Evolutionary conservation across 2,113 vertebrate species (phyloP).

Genomic region (Lasiurus borealis): DNA sequence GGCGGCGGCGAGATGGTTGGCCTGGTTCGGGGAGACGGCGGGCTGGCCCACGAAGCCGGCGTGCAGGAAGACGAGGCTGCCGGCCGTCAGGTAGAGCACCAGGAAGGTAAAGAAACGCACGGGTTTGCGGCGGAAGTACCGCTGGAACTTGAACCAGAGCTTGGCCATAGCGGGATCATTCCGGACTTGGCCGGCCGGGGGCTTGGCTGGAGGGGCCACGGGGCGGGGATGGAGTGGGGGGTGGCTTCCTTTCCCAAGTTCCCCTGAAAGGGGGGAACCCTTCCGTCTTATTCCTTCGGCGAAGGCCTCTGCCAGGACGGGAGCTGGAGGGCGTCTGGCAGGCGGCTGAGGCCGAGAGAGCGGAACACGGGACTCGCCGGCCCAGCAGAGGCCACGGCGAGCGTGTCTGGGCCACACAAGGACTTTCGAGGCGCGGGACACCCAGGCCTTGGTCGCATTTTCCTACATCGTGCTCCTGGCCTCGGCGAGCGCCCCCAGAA

Average conservation of each 20-base stretch:
- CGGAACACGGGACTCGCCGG: neutral
- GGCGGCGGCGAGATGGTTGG: too few species aligned
- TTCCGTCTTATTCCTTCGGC: neutral
- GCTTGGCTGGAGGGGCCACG: neutral
- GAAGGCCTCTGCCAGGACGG: neutral
- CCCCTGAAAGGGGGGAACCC: neutral
- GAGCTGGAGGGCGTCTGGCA: neutral
- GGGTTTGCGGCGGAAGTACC: slow-evolving; percentile 94
- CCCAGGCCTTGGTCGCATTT: neutral
- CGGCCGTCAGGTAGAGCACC: slow-evolving; percentile 95
- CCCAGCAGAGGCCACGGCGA: neutral
- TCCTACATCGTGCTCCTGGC: slow-evolving; percentile 62
- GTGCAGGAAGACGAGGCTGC: slow-evolving; percentile 96
- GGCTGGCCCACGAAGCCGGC: slow-evolving; percentile 91
- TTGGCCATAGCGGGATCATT: slow-evolving; percentile 94
- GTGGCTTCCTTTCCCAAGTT: neutral
- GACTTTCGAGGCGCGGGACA: neutral
- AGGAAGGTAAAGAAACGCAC: slow-evolving; percentile 96
- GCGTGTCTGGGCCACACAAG: neutral
- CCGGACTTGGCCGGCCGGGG: slow-evolving; percentile 75
- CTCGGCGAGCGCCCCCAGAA: slow-evolving; percentile 66
- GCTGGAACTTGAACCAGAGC: slow-evolving; percentile 94
- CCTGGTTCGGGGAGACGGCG: slow-evolving; percentile 72
- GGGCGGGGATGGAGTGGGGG: neutral
- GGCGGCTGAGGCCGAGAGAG: neutral